Evolutionary conservation across 2,888 invertebrate species (phyloP).

Genomic region (Himalopsyche japonica): DNA sequence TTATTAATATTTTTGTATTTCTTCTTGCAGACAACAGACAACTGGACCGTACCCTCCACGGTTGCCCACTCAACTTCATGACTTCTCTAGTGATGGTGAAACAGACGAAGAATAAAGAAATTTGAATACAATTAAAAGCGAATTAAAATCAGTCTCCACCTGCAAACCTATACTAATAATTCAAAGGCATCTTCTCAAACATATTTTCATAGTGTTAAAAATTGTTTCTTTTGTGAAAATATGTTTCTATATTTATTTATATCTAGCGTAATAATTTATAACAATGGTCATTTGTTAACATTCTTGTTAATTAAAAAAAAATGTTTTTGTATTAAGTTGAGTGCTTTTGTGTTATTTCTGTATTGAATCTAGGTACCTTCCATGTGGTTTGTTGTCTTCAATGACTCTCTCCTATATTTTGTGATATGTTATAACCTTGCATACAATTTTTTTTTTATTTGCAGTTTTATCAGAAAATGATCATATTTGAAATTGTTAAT

Average conservation of each 20-base stretch:
- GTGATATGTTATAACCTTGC: no score
- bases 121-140: neutral
- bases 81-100: constrained; percentile 87
- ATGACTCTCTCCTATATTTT: neutral
- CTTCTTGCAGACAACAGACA: constrained; percentile 67
- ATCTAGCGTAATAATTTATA: neutral
- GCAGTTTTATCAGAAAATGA: no score
- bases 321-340: neutral
- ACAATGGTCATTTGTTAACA: neutral
- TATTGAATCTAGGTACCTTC: neutral
- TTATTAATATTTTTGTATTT: constrained; percentile 23
- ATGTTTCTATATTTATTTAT: neutral
- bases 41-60: constrained; percentile 70
- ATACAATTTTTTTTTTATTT: no score
- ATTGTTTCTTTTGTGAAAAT: neutral
- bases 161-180: neutral
- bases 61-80: constrained; percentile 64
- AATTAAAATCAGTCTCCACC: neutral
- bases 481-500: no score
- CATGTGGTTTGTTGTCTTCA: neutral
- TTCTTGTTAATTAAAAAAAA: neutral
- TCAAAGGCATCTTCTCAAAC: neutral
- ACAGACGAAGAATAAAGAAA: constrained; percentile 80
- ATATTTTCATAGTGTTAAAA: neutral
- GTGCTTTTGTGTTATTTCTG: neutral